Percentiles rank a stretch among this genome's conserved stretches.
Evolutionary conservation across 2,888 invertebrate genomes (phyloP).

Genomic region (Eugnorisma glareosa): DNA sequence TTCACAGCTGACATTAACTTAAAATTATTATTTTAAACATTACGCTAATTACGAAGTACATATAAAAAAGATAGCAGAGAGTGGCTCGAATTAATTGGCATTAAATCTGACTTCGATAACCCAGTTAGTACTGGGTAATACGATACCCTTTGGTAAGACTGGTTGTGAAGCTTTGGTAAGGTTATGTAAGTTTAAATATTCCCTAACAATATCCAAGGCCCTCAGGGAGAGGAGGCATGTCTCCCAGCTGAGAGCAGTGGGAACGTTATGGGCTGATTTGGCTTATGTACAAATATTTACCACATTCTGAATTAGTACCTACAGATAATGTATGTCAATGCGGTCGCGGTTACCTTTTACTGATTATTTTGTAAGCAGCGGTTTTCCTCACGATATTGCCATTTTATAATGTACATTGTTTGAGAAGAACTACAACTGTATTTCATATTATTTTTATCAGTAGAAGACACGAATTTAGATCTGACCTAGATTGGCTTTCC

Average conservation of each 20-base stretch:
- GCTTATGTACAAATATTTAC: not conserved
- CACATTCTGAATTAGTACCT: not conserved
- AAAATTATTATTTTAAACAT: too few species aligned
- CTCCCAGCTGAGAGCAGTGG: not conserved
- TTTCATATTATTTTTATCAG: not conserved
- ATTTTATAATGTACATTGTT: not conserved
- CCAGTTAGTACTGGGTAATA: too few species aligned
- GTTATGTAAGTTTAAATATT: too few species aligned
- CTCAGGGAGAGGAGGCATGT: not conserved
- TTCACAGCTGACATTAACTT: too few species aligned
- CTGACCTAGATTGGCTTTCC: not conserved
- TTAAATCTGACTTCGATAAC: too few species aligned
- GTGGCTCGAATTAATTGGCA: too few species aligned
- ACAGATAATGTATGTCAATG: not conserved
- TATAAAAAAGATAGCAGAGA: too few species aligned
- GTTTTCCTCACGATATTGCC: conserved; percentile 1
- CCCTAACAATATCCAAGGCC: too few species aligned
- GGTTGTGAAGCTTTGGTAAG: too few species aligned
- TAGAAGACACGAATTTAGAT: not conserved
- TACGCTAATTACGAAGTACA: too few species aligned
- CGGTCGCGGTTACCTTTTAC: not conserved
- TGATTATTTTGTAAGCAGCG: not conserved
- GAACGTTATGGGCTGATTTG: not conserved
- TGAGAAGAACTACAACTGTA: not conserved
- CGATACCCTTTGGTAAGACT: too few species aligned